A percentile compares a stretch with the other conserved stretches of the same genome.
Conservation (phyloP, 1,140 invertebrate species). For the Eubasilissa regina region DNA sequence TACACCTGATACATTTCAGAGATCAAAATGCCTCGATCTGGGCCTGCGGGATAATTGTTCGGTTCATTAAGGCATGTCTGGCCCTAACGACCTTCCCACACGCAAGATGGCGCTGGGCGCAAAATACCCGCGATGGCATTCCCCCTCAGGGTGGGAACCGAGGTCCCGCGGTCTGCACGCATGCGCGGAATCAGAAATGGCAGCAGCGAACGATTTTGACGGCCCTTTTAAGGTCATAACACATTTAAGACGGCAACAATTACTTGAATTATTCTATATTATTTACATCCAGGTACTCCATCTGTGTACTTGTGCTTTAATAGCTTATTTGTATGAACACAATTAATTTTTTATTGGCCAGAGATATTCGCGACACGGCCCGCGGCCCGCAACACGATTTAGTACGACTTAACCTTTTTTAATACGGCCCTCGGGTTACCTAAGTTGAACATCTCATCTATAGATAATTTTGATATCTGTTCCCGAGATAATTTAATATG, state of each 20-base stretch:
- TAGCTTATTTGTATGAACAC: too few species aligned
- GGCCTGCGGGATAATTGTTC: constrained; percentile 31
- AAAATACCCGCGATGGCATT: constrained; percentile 28
- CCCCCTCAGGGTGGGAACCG: constrained; percentile 40
- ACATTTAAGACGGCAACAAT: neutral
- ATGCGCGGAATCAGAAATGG: constrained; percentile 1
- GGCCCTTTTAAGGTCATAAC: constrained; percentile 43
- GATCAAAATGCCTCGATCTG: neutral
- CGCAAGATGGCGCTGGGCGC: constrained; percentile 49
- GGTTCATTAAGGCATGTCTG: constrained; percentile 57
- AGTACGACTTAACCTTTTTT: too few species aligned
- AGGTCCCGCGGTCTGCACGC: constrained; percentile 44
- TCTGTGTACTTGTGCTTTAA: too few species aligned
- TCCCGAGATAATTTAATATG: too few species aligned
- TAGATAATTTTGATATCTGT: too few species aligned
- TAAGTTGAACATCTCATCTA: too few species aligned
- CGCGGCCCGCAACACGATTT: too few species aligned
- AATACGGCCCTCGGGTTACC: too few species aligned
- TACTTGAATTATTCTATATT: neutral
- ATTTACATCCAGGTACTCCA: too few species aligned
- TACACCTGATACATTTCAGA: neutral
- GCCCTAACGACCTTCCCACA: constrained; percentile 55
- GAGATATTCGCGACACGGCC: too few species aligned
- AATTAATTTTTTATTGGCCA: too few species aligned
- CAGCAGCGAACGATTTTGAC: neutral